Conservation (phyloP, 2,888 invertebrate genomes). For the Clistopyga incitator region DNA sequence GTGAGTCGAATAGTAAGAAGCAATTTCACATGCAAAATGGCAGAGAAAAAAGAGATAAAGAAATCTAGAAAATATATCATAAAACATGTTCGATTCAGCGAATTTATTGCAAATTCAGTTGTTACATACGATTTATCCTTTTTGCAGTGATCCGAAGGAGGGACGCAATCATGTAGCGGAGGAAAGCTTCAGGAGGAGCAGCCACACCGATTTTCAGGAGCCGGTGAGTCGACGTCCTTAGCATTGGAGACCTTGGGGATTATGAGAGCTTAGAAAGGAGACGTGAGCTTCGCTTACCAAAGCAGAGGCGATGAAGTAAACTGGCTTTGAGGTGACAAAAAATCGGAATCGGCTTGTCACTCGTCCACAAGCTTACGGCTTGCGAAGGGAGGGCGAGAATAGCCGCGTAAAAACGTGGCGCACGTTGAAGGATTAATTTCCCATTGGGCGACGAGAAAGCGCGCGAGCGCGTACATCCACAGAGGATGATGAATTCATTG, state of each 20-base stretch:
- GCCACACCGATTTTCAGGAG: not conserved
- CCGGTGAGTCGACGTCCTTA: not conserved
- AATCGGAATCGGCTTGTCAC: not conserved
- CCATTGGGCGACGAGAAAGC: slow-evolving; percentile 5
- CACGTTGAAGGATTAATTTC: not conserved
- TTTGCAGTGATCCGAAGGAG: not conserved
- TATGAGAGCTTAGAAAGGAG: not conserved
- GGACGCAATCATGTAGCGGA: not conserved
- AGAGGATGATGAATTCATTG: slow-evolving; percentile 48
- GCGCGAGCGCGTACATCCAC: not conserved
- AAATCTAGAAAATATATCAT: not conserved
- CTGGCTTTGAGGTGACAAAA: not conserved
- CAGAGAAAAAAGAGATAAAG: not conserved
- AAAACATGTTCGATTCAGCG: not conserved
- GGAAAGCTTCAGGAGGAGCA: not conserved
- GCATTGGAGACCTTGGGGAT: not conserved
- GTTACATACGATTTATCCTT: not conserved
- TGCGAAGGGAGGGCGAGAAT: not conserved
- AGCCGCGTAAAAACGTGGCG: not conserved
- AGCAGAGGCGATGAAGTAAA: not conserved
- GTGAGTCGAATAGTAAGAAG: too few species aligned
- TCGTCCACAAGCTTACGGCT: not conserved
- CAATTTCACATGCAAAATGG: too few species aligned
- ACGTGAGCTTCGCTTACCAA: not conserved
- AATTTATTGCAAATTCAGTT: not conserved